Conservation (phyloP, 2,797 vertebrate genomes). For the Strix occidentalis region DNA sequence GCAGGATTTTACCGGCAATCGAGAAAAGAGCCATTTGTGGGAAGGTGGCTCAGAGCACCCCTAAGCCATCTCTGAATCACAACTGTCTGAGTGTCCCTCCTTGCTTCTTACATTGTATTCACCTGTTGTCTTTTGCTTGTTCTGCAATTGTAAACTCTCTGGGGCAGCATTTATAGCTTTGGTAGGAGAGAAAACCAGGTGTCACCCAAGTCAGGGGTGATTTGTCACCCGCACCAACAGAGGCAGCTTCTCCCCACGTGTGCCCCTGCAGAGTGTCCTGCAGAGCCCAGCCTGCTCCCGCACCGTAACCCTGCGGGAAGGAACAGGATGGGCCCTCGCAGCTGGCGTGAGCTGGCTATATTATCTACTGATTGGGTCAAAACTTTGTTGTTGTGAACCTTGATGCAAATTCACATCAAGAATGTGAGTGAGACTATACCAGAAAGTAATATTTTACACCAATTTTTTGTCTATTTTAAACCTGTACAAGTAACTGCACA, state of each 20-base stretch:
- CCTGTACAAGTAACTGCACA: not conserved
- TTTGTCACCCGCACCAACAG: not conserved
- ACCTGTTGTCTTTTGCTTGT: not conserved
- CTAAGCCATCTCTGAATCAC: not conserved
- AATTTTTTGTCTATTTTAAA: not conserved
- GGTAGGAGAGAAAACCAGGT: not conserved
- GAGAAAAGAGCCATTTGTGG: not conserved
- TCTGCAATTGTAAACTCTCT: not conserved
- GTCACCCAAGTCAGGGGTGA: not conserved
- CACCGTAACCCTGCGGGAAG: fast-evolving
- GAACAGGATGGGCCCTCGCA: fast-evolving
- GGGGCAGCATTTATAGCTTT: not conserved
- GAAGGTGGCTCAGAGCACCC: not conserved
- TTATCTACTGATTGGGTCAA: not conserved
- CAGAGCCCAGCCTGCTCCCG: not conserved
- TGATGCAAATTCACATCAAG: not conserved
- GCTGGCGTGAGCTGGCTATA: fast-evolving
- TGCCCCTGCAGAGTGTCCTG: not conserved
- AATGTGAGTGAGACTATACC: not conserved
- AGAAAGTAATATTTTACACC: not conserved
- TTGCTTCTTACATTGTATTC: fast-evolving
- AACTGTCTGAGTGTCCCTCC: fast-evolving
- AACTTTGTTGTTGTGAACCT: not conserved
- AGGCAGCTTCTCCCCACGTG: not conserved
- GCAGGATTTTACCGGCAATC: not conserved